Base-by-base conservation (phyloP, 2,888 invertebrate species). In the Microctonus brassicae region DNA sequence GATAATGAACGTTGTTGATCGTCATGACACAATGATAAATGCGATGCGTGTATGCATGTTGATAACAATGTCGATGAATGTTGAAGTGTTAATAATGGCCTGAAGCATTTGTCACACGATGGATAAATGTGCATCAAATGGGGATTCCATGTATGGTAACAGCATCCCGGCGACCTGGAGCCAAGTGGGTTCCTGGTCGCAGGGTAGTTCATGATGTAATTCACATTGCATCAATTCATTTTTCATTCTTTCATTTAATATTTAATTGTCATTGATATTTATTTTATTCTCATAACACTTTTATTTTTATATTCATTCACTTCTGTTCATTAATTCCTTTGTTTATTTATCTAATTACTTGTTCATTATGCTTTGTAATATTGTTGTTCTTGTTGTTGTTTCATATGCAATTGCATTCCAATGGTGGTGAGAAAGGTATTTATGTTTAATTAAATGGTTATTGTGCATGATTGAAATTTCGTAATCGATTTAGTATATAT, bases 151-250 rank as follows among this genome's bases (percentile, higher is more conserved):
- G 83, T 79, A 75, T 86, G 85, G 79, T 85, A 86, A 76, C 85
- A 86, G 83, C 86, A 86, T 86, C 85, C 86, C 85, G 84, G 84
- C 85, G 85, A 84, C 85, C 84, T 83, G 82, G 84, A 82, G 85
- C 84, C 85, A 82, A 84, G 79, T 75, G 84, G 86, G 75, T 85
- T 85, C 79, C 86, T 85, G 86, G 86, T 85, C 86, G 84, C 85
- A 82, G 85, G 84, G 83, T 83, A 82, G 84, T 85, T 86, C 87
- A 87, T 87, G 84, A 81, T 84, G 83, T 80, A 76, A 80, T 81
- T 87, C 85, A 86, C 87, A 87, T 87, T 79, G 82, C 85, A 82
- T 82, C 74, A 81, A 78, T 62, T 73, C 60, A 66, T 34, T 64
- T 58, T 70, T 66, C 75, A 72, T 69, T 72, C 62, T 3, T 47